Evolutionary conservation across 2,797 vertebrate genomes (phyloP).

Genomic region (Spinus olivaceus): DNA sequence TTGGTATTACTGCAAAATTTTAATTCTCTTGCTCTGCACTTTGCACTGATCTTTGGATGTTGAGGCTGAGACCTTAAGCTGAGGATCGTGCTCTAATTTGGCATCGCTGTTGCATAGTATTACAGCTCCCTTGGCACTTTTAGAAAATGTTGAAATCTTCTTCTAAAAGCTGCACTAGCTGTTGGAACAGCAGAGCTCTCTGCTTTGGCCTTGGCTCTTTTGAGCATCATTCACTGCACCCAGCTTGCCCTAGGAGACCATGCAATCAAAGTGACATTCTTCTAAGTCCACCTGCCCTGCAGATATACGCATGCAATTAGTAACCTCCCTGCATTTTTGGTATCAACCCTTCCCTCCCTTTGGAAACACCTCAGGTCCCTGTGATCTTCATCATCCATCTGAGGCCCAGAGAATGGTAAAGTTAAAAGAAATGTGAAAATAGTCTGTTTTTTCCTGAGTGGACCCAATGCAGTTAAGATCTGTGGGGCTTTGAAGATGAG

Average conservation of each 20-base stretch:
- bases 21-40: neutral
- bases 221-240: neutral
- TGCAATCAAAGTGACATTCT: neutral
- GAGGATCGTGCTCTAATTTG: conserved; percentile 9
- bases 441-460: neutral
- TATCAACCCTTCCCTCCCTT: neutral
- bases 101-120: neutral
- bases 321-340: neutral
- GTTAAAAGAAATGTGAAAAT: neutral
- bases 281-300: neutral
- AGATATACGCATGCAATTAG: neutral
- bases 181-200: neutral
- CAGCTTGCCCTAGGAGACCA: neutral
- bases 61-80: conserved; percentile 11
- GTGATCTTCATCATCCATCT: neutral
- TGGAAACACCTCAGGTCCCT: neutral
- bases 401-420: neutral
- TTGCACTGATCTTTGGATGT: neutral
- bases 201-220: neutral
- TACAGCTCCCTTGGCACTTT: neutral
- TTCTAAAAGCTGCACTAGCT: neutral
- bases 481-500: neutral
- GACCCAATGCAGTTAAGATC: neutral
- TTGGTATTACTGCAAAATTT: neutral
- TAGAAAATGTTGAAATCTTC: neutral